These are phyloP conservation scores for Lepilemur ruficaudatus DNA, from an alignment of 2,797 vertebrate genomes.

Conservation along the genomic window DNA sequence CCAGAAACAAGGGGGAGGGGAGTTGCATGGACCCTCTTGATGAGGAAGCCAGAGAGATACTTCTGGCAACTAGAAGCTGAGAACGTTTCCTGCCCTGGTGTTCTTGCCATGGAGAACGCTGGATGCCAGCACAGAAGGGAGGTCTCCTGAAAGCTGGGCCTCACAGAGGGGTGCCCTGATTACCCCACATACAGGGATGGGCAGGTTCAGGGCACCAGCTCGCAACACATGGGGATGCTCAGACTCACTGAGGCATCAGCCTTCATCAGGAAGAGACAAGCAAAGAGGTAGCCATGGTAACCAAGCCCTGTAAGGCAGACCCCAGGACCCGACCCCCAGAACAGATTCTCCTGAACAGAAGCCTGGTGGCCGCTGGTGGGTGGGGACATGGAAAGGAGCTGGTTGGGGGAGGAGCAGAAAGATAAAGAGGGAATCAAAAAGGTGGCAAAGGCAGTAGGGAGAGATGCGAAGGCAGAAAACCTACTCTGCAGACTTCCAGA, in stretches of 20 bases:
- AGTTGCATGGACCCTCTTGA: rapidly evolving
- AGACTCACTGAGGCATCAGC: background rate
- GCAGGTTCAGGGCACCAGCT: background rate
- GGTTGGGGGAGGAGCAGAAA: background rate
- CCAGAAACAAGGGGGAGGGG: background rate
- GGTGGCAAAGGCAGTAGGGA: background rate
- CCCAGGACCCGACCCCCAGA: background rate
- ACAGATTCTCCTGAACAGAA: background rate
- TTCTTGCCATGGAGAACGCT: background rate
- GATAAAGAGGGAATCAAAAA: background rate
- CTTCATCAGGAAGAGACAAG: background rate
- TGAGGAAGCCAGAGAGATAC: background rate
- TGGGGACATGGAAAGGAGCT: rapidly evolving
- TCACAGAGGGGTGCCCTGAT: too few species aligned
- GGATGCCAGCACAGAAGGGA: background rate
- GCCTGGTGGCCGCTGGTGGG: background rate
- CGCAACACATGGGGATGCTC: background rate
- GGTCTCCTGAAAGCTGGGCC: background rate
- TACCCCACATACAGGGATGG: background rate
- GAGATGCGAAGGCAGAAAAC: conserved; percentile 72
- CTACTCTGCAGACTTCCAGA: conserved; percentile 99
- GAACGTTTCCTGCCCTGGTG: background rate
- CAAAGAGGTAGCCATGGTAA: background rate
- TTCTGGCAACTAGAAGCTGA: background rate
- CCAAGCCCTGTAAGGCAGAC: background rate